These are phyloP conservation scores for Norana najaformis DNA, from an alignment of 2,888 invertebrate genomes.

Conservation along the genomic window DNA sequence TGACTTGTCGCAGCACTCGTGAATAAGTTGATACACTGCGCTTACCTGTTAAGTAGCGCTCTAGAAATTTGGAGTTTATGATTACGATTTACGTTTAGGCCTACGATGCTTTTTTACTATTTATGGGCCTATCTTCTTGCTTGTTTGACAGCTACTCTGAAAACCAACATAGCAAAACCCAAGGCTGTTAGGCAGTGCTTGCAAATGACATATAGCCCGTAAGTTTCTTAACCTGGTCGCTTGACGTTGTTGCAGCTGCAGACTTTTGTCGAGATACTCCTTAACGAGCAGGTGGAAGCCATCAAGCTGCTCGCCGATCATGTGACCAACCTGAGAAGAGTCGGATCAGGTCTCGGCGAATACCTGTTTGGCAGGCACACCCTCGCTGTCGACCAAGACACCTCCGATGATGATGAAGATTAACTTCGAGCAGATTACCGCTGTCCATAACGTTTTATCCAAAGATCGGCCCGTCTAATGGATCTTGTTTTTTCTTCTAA, in stretches of 20 bases:
- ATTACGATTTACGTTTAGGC: too few species aligned
- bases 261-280: slow-evolving; percentile 60
- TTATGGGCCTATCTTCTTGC: too few species aligned
- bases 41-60: too few species aligned
- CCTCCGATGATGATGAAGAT: neutral
- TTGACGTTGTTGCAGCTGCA: slow-evolving; percentile 31
- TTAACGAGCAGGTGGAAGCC: slow-evolving; percentile 65
- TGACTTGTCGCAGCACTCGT: too few species aligned
- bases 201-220: neutral
- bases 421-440: too few species aligned
- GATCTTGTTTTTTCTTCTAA: neutral
- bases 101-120: too few species aligned
- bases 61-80: too few species aligned
- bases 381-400: too few species aligned
- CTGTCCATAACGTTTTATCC: too few species aligned
- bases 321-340: slow-evolving; percentile 73
- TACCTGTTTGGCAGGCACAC: slow-evolving; percentile 68
- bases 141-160: neutral
- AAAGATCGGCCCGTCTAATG: too few species aligned
- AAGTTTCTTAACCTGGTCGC: neutral
- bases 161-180: neutral
- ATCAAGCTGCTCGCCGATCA: slow-evolving; percentile 73
- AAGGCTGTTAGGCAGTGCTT: neutral
- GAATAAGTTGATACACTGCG: too few species aligned
- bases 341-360: slow-evolving; percentile 68